Conservation (phyloP, 1,140 invertebrate genomes). For the Rhopalosiphum padi region DNA sequence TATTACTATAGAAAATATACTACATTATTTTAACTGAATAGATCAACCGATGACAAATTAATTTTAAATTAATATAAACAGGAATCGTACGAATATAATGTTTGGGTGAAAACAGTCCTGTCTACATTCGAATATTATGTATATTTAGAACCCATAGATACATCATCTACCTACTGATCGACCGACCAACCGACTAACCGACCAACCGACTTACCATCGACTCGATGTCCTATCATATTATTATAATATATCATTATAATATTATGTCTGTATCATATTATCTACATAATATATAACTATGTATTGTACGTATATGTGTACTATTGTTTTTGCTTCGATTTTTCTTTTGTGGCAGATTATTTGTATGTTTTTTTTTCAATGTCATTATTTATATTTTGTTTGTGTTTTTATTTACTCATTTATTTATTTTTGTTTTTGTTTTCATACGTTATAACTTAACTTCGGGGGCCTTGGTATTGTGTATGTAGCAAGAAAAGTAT, state of each 20-base stretch:
- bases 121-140: too few species aligned
- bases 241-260: background rate
- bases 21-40: background rate
- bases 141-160: too few species aligned
- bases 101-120: too few species aligned
- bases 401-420: conserved; percentile 36
- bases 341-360: conserved; percentile 37
- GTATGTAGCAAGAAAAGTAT: conserved; percentile 87
- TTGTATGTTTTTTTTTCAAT: background rate
- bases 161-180: too few species aligned
- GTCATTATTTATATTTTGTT: conserved; percentile 47
- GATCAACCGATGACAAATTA: background rate
- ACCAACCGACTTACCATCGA: background rate
- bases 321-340: conserved; percentile 1
- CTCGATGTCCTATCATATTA: background rate
- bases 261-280: background rate
- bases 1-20: background rate
- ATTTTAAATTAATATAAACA: background rate
- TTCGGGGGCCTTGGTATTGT: conserved; percentile 58
- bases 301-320: background rate
- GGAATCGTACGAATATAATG: background rate
- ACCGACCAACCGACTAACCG: background rate
- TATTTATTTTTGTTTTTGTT: conserved; percentile 59
- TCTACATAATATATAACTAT: background rate
- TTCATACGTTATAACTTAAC: conserved; percentile 60